Base-by-base conservation (phyloP, 2,888 invertebrate genomes). In the Sabellastarte sp. region DNA sequence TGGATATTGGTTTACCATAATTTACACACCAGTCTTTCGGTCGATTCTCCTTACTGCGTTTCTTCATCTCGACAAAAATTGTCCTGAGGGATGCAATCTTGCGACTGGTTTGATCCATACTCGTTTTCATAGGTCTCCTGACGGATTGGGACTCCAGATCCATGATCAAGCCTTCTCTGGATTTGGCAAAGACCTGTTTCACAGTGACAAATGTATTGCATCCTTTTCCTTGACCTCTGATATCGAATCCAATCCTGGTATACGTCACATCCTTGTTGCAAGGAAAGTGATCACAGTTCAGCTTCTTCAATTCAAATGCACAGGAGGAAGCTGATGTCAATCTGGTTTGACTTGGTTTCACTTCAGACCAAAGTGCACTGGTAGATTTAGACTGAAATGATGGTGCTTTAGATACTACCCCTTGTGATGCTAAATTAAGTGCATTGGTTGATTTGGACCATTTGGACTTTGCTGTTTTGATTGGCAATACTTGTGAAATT, bases 1-100 rank as follows among this genome's bases (percentile, higher is more conserved):
- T 53, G 20, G 53, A 26, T 5, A 26, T 15, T 20, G 53, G 53
- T 53, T 53, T 53, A 26, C 53, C 53, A 26, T 53, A 53, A 26
- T 53, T 53, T 5, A 26, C 24, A 26, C 26, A n/a, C 53, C 53
- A 53, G 53, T 53, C 53, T 26, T 53, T 10, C 28, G 53, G 53
- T 26, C 26, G 20, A 5, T 26, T 26, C 24, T 24, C 5, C 28
- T 53, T 26, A 26, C 53, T 10, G 5, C 24, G 5, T 10, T 24
- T n/a, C 28, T 53, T 53, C 53, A 53, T 53, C 5, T 26, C 20
- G 4, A 24, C 53, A 26, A 53, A 20, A 26, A 53, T 53, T 26
- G 5, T 53, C 53, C 28, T 53, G 15, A 53, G 53, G 15, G 53
- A 53, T 5, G 5, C 5, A 5, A n/a, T 26, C 53, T 53, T 53